phyloP scores from a whole-genome alignment of 1,140 invertebrate genomes.

The Drosophila cardini region DNA sequence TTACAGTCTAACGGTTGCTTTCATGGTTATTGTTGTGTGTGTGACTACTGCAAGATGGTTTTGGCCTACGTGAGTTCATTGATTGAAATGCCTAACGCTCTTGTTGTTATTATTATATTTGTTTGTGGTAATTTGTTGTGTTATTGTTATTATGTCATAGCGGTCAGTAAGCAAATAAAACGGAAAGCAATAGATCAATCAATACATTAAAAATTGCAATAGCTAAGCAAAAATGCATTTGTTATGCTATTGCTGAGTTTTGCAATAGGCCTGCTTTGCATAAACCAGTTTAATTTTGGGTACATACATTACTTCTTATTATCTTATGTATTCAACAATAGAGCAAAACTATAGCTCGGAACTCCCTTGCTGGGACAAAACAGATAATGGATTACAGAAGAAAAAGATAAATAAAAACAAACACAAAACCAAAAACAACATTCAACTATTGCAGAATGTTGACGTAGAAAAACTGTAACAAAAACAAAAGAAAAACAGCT shows the following conservation, averaged over 20 bases:
- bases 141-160: conserved; percentile 77
- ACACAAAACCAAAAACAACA: conserved; percentile 23
- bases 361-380: too few relatives aligned
- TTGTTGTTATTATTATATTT: conserved; percentile 48
- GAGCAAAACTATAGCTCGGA: too few relatives aligned
- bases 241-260: too few relatives aligned
- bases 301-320: too few relatives aligned
- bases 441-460: conserved; percentile 63
- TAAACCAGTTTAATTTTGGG: too few relatives aligned
- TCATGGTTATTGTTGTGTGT: conserved; percentile 23
- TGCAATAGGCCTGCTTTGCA: too few relatives aligned
- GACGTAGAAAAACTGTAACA: conserved; percentile 58
- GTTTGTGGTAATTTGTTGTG: conserved; percentile 46
- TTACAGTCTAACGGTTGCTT: conserved; percentile 39
- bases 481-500: conserved; percentile 39
- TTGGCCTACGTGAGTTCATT: conserved; percentile 69
- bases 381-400: background rate
- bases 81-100: conserved; percentile 60
- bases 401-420: conserved; percentile 36
- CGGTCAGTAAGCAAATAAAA: conserved; percentile 52
- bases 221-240: too few relatives aligned
- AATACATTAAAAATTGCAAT: conserved; percentile 58
- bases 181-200: conserved; percentile 41
- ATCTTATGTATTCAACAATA: too few relatives aligned
- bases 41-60: conserved; percentile 70